phyloP scores from a whole-genome alignment of 2,888 invertebrate species.

The Euzophera pinguis region DNA sequence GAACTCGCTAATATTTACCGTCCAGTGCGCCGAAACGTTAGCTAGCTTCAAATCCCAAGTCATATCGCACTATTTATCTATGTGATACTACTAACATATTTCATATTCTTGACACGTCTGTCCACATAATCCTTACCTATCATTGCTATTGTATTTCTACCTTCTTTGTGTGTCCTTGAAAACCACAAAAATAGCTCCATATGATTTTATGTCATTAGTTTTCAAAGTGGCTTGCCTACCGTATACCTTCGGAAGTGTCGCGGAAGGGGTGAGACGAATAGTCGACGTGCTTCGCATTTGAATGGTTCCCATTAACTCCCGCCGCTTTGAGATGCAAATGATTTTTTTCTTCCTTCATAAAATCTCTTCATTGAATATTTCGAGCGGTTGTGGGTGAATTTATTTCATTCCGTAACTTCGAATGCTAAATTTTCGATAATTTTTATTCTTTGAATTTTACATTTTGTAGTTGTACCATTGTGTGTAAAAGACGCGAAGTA shows the following conservation, averaged over 20 bases:
- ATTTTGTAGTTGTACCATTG: too few relatives aligned
- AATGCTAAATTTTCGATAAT: constrained; percentile 35
- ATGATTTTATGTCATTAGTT: constrained; percentile 43
- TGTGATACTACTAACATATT: too few relatives aligned
- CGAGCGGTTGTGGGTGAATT: constrained; percentile 57
- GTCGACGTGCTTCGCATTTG: constrained; percentile 67
- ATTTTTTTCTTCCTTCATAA: constrained; percentile 44
- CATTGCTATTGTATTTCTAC: too few relatives aligned
- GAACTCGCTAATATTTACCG: too few relatives aligned
- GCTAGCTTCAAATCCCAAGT: too few relatives aligned
- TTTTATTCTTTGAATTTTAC: constrained; percentile 3
- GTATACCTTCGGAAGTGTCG: constrained; percentile 35
- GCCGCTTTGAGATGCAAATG: constrained; percentile 76
- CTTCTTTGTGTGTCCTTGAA: neutral
- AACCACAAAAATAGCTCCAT: neutral
- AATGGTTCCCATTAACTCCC: constrained; percentile 68
- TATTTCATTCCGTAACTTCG: constrained; percentile 49
- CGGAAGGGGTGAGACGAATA: constrained; percentile 66
- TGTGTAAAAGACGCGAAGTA: too few relatives aligned
- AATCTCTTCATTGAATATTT: constrained; percentile 13
- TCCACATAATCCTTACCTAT: too few relatives aligned
- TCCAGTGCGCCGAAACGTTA: too few relatives aligned
- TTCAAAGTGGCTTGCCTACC: constrained; percentile 28
- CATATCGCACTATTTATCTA: too few relatives aligned
- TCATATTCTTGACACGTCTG: too few relatives aligned